phyloP scores from a whole-genome alignment of 2,113 vertebrate species.

The Dasypus novemcinctus region DNA sequence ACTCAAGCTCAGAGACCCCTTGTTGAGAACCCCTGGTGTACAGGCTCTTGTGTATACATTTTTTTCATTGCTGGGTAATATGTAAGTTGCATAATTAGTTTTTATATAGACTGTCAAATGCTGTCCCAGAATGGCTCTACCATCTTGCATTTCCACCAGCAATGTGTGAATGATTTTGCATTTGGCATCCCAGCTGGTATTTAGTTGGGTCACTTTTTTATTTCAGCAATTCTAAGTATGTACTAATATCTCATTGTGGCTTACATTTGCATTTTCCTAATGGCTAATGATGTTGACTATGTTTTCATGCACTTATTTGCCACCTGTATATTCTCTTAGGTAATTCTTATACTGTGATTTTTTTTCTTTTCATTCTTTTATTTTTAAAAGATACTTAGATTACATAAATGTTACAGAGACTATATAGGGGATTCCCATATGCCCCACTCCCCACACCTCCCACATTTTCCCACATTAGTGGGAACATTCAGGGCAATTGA shows the following conservation, averaged over 20 bases:
- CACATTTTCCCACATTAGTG: no score
- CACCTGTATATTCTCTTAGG: neutral
- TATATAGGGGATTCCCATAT: no score
- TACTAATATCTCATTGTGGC: neutral
- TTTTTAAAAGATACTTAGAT: no score
- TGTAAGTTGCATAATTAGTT: neutral
- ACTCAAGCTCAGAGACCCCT: no score
- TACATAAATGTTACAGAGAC: no score
- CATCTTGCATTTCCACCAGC: neutral
- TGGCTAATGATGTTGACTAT: neutral
- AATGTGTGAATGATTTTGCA: neutral
- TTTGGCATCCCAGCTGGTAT: no score
- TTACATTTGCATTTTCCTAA: neutral
- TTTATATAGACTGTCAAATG: neutral
- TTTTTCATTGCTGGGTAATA: neutral
- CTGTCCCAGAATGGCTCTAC: neutral
- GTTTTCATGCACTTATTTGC: neutral
- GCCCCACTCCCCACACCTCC: no score
- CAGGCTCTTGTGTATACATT: no score
- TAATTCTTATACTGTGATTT: no score
- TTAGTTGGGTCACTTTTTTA: neutral
- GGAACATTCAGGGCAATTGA: no score
- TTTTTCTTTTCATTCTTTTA: no score
- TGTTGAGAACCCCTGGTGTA: no score
- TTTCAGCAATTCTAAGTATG: neutral